phyloP scores from a whole-genome alignment of 2,797 vertebrate species.

The Botia kubotai region DNA sequence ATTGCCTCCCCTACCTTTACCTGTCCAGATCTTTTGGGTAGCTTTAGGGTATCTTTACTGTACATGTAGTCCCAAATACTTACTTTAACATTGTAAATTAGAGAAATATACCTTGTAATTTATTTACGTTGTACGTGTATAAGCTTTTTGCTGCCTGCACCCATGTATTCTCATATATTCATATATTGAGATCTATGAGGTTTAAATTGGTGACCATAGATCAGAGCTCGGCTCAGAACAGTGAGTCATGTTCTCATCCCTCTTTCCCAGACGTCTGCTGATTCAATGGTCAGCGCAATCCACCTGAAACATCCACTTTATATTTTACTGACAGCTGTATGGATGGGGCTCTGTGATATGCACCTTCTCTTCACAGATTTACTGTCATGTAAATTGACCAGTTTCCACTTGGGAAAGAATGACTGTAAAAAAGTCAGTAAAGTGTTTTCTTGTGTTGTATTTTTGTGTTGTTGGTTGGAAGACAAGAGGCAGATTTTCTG shows the following conservation, averaged over 20 bases:
- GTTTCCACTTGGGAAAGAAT: constrained; percentile 16
- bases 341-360: constrained; percentile 35
- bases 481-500: constrained; percentile 37
- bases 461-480: constrained; percentile 51
- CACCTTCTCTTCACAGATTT: constrained; percentile 13
- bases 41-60: no score
- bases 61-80: no score
- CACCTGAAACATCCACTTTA: constrained; percentile 30
- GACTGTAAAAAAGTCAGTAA: background rate
- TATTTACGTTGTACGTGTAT: no score
- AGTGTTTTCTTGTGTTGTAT: constrained; percentile 29
- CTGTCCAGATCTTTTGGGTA: no score
- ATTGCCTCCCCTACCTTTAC: no score
- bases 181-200: background rate
- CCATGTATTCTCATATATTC: background rate
- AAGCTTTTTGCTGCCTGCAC: no score
- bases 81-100: no score
- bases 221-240: background rate
- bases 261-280: background rate
- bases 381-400: constrained; percentile 22
- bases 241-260: background rate
- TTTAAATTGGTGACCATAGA: background rate
- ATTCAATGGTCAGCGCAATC: constrained; percentile 8
- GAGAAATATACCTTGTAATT: no score
- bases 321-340: constrained; percentile 56